Percentiles rank a stretch among this genome's conserved stretches.
These are phyloP conservation scores for Leptinotarsa defecta DNA, from an alignment of 1,140 invertebrate species.

Conservation along the genomic window DNA sequence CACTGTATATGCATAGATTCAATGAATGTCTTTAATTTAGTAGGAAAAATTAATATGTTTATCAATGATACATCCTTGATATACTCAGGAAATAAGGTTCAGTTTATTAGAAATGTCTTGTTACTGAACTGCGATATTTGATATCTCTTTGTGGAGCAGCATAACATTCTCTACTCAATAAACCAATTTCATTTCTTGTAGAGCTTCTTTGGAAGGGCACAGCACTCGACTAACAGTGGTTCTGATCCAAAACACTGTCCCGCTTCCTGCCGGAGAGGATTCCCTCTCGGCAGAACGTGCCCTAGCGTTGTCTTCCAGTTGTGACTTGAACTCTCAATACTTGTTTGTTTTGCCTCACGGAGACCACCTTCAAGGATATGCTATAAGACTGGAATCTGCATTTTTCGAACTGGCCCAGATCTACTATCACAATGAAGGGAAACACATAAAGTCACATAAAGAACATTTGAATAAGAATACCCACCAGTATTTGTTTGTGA, in stretches of 20 bases:
- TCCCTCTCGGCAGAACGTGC: slow-evolving; percentile 85
- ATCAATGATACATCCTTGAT: too few relatives aligned
- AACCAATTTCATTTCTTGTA: slow-evolving; percentile 29
- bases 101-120: too few relatives aligned
- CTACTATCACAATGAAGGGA: slow-evolving; percentile 90
- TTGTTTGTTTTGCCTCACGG: slow-evolving; percentile 87
- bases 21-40: too few relatives aligned
- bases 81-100: too few relatives aligned
- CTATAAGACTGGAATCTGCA: slow-evolving; percentile 82
- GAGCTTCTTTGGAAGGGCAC: slow-evolving; percentile 70
- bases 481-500: slow-evolving; percentile 89
- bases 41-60: too few relatives aligned
- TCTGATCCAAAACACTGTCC: slow-evolving; percentile 79
- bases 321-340: slow-evolving; percentile 89
- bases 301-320: slow-evolving; percentile 83
- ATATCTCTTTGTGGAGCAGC: too few relatives aligned
- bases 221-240: slow-evolving; percentile 87
- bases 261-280: slow-evolving; percentile 83
- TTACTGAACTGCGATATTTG: too few relatives aligned
- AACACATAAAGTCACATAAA: slow-evolving; percentile 83
- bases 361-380: slow-evolving; percentile 83
- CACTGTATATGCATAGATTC: too few relatives aligned
- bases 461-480: slow-evolving; percentile 91
- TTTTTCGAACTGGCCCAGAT: slow-evolving; percentile 90
- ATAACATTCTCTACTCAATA: neutral